Base-by-base conservation (phyloP, 2,113 vertebrate species). In the Ophiodon elongatus region DNA sequence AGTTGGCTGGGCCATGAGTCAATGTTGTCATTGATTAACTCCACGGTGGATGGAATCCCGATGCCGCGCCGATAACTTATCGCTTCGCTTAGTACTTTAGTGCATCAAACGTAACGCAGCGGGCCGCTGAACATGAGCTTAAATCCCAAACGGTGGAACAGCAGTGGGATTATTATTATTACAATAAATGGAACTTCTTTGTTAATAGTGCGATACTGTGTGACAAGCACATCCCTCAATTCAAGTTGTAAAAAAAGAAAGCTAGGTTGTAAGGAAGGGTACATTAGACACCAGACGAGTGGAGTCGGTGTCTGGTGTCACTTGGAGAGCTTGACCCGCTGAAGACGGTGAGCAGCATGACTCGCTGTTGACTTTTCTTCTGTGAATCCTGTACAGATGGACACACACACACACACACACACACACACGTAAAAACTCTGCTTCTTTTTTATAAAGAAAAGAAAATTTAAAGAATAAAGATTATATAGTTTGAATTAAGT, bases 281-380 rank as follows among this genome's bases (percentile, higher is more conserved):
- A 17, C 21, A 11, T 39, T 17, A 6, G 25, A 64, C 43, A 64
- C 9, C 1, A 19, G 37, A 43, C 3, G 4, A 37, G 43, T 37
- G 14, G 39, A 19, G 2, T 54, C 47, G 27, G 23, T 14, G 14
- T n/a, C 23, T 52, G n/a, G 27, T 52, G 21, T 37, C 4, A 0
- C 10, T 15, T 68, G 29, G 29, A n/a, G 21, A 35, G n/a, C 2
- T 4, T n/a, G 59, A 71, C 70, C 43, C n/a, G 54, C 21, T 74
- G 43, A 63, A 35, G 45, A 69, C n/a, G n/a, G n/a, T 13, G 33
- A 70, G 54, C 15, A 56, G 71, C 71, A 76, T 76, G 52, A 71
- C 25, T 66, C n/a, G 71, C 2, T 68, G 69, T 33, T 57, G 65
- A 59, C 57, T 69, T 63, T 79, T 69, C 56, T 62, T 52, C 35